Evolutionary conservation across 2,888 invertebrate genomes (phyloP).

Genomic region (Nysson spinosus): DNA sequence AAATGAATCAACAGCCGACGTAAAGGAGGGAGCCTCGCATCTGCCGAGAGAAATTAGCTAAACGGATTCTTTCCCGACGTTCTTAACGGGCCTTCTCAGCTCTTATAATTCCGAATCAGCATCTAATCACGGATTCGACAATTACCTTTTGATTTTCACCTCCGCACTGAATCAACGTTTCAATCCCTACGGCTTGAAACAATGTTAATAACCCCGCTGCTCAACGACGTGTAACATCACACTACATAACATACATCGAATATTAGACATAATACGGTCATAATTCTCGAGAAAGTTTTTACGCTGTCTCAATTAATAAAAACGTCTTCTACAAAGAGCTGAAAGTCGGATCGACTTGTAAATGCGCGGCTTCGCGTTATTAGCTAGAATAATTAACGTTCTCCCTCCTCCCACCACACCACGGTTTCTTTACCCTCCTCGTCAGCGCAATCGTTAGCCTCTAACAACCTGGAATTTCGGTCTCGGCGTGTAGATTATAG

Average conservation of each 20-base stretch:
- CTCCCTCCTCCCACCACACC: slow-evolving; percentile 30
- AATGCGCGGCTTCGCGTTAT: slow-evolving; percentile 59
- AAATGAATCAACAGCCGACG: slow-evolving; percentile 73
- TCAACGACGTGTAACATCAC: background rate
- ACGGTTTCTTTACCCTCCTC: slow-evolving; percentile 10
- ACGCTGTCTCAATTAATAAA: slow-evolving; percentile 29
- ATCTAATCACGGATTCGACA: slow-evolving; percentile 34
- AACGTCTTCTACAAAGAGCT: background rate
- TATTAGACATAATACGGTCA: slow-evolving; percentile 14
- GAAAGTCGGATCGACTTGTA: slow-evolving; percentile 38
- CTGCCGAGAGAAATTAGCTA: slow-evolving; percentile 69
- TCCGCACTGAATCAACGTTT: background rate
- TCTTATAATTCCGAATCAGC: slow-evolving; percentile 31
- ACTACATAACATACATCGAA: background rate
- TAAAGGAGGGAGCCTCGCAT: slow-evolving; percentile 51
- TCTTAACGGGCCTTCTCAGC: slow-evolving; percentile 10
- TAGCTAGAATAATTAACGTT: slow-evolving; percentile 67
- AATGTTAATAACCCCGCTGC: no score
- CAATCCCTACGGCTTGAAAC: background rate
- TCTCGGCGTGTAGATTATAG: slow-evolving; percentile 55
- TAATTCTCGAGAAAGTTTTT: slow-evolving; percentile 10
- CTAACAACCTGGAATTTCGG: slow-evolving; percentile 66
- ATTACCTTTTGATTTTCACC: slow-evolving; percentile 11
- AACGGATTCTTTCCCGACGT: slow-evolving; percentile 65
- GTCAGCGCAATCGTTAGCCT: slow-evolving; percentile 63